These are phyloP conservation scores for Myanophis thanlyinensis DNA, from an alignment of 2,113 vertebrate species.

Conservation along the genomic window DNA sequence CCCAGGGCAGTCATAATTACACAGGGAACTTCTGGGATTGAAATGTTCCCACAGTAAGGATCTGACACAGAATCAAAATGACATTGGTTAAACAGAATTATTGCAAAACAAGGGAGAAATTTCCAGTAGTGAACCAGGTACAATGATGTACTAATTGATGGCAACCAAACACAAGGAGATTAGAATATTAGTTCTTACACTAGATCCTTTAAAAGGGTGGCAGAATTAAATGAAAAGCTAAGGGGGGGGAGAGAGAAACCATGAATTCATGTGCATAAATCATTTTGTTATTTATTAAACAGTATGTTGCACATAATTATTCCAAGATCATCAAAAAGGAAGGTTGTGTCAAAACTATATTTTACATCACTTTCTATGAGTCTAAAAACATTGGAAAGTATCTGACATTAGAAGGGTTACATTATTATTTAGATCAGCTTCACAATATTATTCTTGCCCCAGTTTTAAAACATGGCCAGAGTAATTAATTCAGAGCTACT, in stretches of 20 bases:
- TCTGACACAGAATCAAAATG: neutral
- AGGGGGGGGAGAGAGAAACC: neutral
- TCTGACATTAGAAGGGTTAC: neutral
- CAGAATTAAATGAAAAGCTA: neutral
- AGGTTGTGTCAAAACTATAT: neutral
- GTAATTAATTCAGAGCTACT: neutral
- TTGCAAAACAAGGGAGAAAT: neutral
- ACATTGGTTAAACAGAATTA: neutral
- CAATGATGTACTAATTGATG: neutral
- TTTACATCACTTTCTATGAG: fast-evolving
- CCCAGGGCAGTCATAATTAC: neutral
- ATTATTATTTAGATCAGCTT: neutral
- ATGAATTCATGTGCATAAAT: neutral
- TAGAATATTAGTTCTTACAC: neutral
- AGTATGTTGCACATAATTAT: fast-evolving
- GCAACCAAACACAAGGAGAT: neutral
- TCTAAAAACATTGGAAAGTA: neutral
- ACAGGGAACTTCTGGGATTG: neutral
- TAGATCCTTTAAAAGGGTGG: neutral
- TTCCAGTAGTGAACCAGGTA: neutral
- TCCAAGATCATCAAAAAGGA: slow-evolving; percentile 2
- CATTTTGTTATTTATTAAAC: neutral
- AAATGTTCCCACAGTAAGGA: neutral
- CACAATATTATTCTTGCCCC: neutral
- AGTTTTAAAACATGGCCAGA: neutral